Evolutionary conservation across 2,113 vertebrate species (phyloP).

Genomic region (Jacana jacana): DNA sequence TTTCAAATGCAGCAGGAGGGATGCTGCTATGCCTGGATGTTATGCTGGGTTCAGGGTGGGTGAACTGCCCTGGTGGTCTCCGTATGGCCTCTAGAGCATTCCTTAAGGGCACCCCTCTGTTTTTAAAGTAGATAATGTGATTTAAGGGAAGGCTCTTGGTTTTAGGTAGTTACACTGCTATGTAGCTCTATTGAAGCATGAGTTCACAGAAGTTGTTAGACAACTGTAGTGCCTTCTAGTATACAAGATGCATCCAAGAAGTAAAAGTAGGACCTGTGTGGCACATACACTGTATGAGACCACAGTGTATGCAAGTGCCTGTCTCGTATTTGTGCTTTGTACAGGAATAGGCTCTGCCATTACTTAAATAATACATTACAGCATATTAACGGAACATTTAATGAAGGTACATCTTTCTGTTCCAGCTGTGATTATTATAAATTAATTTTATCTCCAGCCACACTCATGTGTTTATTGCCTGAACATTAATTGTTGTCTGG

Average conservation of each 20-base stretch:
- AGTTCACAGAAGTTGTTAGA: background rate
- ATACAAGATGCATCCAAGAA: background rate
- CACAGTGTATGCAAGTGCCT: background rate
- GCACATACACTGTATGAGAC: accelerated
- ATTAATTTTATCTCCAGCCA: background rate
- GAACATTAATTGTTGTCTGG: background rate
- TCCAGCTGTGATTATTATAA: background rate
- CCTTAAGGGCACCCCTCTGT: background rate
- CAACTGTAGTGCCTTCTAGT: background rate
- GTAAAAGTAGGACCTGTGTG: background rate
- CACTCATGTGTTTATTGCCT: background rate
- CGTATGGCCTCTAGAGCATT: background rate
- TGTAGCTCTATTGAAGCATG: background rate
- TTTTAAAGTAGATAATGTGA: background rate
- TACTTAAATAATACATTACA: background rate
- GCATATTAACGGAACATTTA: background rate
- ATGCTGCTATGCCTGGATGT: background rate
- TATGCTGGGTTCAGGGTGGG: background rate
- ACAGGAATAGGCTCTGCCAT: background rate
- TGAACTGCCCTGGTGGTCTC: background rate
- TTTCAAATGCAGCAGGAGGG: background rate
- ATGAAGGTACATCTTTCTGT: background rate
- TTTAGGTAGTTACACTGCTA: background rate
- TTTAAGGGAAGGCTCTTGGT: background rate
- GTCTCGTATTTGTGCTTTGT: background rate